A percentile compares a stretch with the other conserved stretches of the same genome.
Conservation (phyloP, 2,113 vertebrate genomes). For the Epinephelus fuscoguttatus region DNA sequence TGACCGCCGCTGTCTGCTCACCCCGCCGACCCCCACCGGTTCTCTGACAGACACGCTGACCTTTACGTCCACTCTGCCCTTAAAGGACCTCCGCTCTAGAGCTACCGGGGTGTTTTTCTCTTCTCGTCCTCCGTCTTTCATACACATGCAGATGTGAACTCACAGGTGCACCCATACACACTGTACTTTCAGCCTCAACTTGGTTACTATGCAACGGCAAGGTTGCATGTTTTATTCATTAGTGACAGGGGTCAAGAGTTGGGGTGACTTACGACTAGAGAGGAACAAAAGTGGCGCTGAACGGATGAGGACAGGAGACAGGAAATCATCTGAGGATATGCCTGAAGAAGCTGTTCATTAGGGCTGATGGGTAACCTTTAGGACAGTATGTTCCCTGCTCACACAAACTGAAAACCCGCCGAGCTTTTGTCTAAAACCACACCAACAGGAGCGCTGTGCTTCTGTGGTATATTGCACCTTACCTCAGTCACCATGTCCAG, state of each 20-base stretch:
- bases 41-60: conserved; percentile 49
- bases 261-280: conserved; percentile 40
- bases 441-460: not conserved
- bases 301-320: conserved; percentile 8
- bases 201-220: conserved; percentile 63
- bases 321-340: conserved; percentile 17
- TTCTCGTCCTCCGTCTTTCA: conserved; percentile 1
- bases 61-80: conserved; percentile 44
- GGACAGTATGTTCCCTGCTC: not conserved
- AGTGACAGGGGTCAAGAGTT: conserved; percentile 55
- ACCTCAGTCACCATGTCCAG: conserved; percentile 89
- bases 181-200: not conserved
- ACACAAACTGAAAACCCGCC: not conserved
- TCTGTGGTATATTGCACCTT: conserved; percentile 76
- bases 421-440: not conserved
- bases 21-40: conserved; percentile 6
- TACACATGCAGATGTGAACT: conserved; percentile 17
- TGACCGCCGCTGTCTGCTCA: conserved; percentile 32
- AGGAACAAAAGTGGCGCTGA: conserved; percentile 38
- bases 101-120: conserved; percentile 21
- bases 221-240: conserved; percentile 69
- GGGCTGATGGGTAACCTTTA: conserved; percentile 10
- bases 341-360: not conserved
- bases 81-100: not conserved
- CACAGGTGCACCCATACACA: not conserved